phyloP scores from a whole-genome alignment of 2,888 invertebrate species.

The Blastobasis lacticolella region DNA sequence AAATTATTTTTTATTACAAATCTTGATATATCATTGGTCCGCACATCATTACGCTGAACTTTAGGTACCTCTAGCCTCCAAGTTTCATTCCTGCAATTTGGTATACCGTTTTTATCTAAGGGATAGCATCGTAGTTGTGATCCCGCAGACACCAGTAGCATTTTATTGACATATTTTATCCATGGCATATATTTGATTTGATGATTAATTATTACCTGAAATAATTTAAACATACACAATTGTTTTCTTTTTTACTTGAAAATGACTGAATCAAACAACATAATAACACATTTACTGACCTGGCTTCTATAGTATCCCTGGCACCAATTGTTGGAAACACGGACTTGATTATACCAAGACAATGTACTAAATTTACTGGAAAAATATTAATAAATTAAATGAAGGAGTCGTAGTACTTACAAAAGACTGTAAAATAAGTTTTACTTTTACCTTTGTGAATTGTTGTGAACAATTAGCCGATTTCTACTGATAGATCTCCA shows the following conservation, averaged over 20 bases:
- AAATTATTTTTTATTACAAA: slow-evolving; percentile 44
- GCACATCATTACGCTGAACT: slow-evolving; percentile 41
- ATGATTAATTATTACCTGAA: slow-evolving; percentile 43
- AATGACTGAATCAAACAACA: neutral
- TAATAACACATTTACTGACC: slow-evolving; percentile 18
- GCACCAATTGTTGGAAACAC: slow-evolving; percentile 55
- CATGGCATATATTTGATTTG: slow-evolving; percentile 59
- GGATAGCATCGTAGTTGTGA: slow-evolving; percentile 42
- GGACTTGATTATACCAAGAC: slow-evolving; percentile 40
- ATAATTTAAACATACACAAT: slow-evolving; percentile 7
- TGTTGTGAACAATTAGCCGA: slow-evolving; percentile 28
- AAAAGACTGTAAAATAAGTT: neutral
- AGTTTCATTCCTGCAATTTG: slow-evolving; percentile 21
- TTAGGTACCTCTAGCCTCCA: slow-evolving; percentile 52
- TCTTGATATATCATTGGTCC: slow-evolving; percentile 63
- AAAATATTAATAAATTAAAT: slow-evolving; percentile 1
- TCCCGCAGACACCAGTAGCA: slow-evolving; percentile 41
- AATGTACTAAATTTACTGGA: slow-evolving; percentile 16
- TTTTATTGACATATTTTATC: slow-evolving; percentile 39
- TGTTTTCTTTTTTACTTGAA: neutral
- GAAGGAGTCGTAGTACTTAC: neutral
- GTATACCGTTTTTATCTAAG: slow-evolving; percentile 32
- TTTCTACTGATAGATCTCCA: slow-evolving; percentile 37
- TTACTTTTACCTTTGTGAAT: slow-evolving; percentile 20
- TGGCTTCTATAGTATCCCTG: slow-evolving; percentile 42